Base-by-base conservation (phyloP, 2,888 invertebrate genomes). In the Agrotis clavis region DNA sequence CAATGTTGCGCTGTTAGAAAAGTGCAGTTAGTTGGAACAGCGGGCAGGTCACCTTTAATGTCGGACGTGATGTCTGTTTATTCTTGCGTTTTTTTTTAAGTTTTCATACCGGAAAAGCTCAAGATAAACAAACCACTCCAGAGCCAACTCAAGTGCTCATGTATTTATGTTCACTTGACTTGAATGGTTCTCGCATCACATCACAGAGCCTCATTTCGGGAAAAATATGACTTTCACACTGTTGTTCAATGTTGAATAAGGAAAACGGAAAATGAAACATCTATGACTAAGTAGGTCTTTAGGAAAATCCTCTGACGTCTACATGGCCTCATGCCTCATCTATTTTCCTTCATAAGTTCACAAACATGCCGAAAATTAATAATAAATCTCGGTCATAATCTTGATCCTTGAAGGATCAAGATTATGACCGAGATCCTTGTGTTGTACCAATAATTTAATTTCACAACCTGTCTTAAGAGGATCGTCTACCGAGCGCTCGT, bases 71-170 rank as follows among this genome's bases (percentile, higher is more conserved):
- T 30, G 18, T 77, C 50, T 73, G 47, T 69, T 73, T 59, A 73
- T 77, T 77, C 57, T 19, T 69, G 47, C 7, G 3, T 3, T 30
- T 35, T 35, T 11, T 67, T 45, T 19, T 47, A 18, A 50, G 18
- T 50, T 79, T 72, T 62, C 72, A 72, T 47, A 9, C 19, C 18
- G 13, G 18, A 21, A 51, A 62, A 79, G 35, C 35, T 57, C 30
- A 47, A 45, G 5, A 19, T 75, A 57, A 79, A 72, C 73, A 75
- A 35, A 62, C 47, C 56, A 57, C 74, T 71, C 13, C 61, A 78
- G 25, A 62, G 45, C 50, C 54, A 45, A 47, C 5, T 57, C 56
- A 75, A 67, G 48, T 51, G 18, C 18, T 19, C 9, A 53, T 18
- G 30, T 77, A 16, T 19, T 47, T 57, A 9, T 7, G 16, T n/a